phyloP scores from a whole-genome alignment of 2,888 invertebrate genomes.

The Spodoptera picta region DNA sequence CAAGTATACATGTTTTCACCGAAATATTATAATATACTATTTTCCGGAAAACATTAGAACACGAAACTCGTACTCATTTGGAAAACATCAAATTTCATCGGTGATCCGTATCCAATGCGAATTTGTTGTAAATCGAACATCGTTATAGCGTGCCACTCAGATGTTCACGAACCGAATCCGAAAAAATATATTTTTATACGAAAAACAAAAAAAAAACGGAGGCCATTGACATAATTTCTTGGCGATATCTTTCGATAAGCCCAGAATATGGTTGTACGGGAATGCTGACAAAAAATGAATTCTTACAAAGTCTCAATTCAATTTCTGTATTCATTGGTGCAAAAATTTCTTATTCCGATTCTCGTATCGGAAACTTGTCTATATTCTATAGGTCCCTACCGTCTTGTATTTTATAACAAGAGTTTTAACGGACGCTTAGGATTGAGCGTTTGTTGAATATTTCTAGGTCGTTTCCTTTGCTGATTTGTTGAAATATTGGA shows the following conservation, averaged over 20 bases:
- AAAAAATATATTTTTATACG: constrained; percentile 29
- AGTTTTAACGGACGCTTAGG: constrained; percentile 42
- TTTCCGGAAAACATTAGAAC: no score
- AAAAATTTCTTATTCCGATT: constrained; percentile 60
- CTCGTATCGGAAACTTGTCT: constrained; percentile 48
- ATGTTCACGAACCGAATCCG: constrained; percentile 21
- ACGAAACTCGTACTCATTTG: constrained; percentile 1
- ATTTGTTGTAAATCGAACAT: constrained; percentile 5
- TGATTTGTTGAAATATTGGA: constrained; percentile 40
- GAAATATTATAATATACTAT: no score
- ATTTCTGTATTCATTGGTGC: constrained; percentile 71
- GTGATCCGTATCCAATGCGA: background rate
- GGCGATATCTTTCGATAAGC: constrained; percentile 36
- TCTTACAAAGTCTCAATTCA: constrained; percentile 58
- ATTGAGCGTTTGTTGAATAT: constrained; percentile 41
- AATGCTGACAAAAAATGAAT: constrained; percentile 47
- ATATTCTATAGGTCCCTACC: constrained; percentile 6
- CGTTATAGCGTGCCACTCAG: constrained; percentile 22
- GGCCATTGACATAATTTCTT: constrained; percentile 32
- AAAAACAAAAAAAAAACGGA: constrained; percentile 22
- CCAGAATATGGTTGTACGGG: constrained; percentile 33
- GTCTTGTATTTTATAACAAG: constrained; percentile 49
- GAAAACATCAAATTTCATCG: background rate
- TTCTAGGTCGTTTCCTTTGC: constrained; percentile 33
- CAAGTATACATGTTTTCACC: no score